Conservation (phyloP, 2,113 vertebrate genomes). For the Phodopus roborovskii region DNA sequence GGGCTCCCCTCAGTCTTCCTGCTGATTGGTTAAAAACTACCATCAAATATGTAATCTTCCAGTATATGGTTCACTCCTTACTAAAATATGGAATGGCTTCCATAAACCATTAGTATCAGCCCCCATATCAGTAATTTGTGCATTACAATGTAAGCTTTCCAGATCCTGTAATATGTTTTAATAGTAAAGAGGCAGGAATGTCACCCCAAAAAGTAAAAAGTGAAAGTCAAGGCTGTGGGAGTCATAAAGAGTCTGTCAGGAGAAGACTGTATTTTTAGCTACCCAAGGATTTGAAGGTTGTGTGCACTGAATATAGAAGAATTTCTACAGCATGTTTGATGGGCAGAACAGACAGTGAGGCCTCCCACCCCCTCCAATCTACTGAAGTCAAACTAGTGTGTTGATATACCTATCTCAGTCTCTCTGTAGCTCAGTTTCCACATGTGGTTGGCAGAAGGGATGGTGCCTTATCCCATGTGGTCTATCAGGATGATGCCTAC, state of each 20-base stretch:
- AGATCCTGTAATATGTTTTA: background rate
- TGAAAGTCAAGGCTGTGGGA: background rate
- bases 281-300: background rate
- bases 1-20: background rate
- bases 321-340: background rate
- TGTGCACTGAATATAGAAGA: background rate
- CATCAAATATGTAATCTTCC: background rate
- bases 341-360: background rate
- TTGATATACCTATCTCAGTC: background rate
- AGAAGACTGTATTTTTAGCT: background rate
- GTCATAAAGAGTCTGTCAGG: background rate
- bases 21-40: background rate
- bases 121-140: background rate
- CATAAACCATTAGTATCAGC: background rate
- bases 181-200: background rate
- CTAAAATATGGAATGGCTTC: conserved; percentile 22
- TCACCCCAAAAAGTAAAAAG: background rate
- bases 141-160: background rate
- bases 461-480: background rate
- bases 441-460: background rate
- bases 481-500: background rate
- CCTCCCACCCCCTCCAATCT: background rate
- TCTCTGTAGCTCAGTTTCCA: background rate
- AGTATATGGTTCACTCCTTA: background rate
- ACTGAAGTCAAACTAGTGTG: background rate